These are phyloP conservation scores for Gambusia holbrooki DNA, from an alignment of 2,113 vertebrate genomes.

Conservation along the genomic window DNA sequence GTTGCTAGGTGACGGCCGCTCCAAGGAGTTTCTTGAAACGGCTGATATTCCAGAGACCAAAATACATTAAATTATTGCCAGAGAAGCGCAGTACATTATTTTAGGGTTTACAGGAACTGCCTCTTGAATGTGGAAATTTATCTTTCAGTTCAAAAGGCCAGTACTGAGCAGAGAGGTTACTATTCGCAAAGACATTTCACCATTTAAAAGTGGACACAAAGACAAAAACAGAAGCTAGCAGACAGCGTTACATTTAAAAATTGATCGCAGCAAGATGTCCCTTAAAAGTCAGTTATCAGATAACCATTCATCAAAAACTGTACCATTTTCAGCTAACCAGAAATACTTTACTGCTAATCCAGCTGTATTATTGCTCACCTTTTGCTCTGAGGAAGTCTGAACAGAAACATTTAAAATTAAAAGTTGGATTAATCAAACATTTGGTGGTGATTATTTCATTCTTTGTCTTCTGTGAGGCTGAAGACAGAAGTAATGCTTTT, in stretches of 20 bases:
- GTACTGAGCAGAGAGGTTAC: conserved; percentile 7
- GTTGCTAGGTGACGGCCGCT: too few species aligned
- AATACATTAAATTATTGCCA: too few species aligned
- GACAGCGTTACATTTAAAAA: conserved; percentile 30
- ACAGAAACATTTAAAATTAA: background rate
- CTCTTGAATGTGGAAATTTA: background rate
- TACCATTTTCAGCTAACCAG: background rate
- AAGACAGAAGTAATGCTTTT: background rate
- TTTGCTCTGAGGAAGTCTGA: background rate
- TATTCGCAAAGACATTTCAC: conserved; percentile 27
- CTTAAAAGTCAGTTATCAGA: conserved; percentile 21
- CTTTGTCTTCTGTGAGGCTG: background rate
- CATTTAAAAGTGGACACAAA: conserved; percentile 22
- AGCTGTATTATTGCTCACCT: background rate
- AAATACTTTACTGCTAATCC: background rate
- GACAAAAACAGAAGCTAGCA: conserved; percentile 25
- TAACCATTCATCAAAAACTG: conserved; percentile 31
- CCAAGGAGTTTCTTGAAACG: too few species aligned
- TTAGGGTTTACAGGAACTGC: background rate
- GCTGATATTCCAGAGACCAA: too few species aligned
- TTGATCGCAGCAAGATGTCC: conserved; percentile 24
- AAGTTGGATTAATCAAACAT: background rate
- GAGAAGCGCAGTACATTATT: too few species aligned
- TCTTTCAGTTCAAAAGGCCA: conserved; percentile 36
- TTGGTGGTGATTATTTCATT: background rate